Evolutionary conservation across 2,888 invertebrate species (phyloP).

Genomic region (Epirrita christyi): DNA sequence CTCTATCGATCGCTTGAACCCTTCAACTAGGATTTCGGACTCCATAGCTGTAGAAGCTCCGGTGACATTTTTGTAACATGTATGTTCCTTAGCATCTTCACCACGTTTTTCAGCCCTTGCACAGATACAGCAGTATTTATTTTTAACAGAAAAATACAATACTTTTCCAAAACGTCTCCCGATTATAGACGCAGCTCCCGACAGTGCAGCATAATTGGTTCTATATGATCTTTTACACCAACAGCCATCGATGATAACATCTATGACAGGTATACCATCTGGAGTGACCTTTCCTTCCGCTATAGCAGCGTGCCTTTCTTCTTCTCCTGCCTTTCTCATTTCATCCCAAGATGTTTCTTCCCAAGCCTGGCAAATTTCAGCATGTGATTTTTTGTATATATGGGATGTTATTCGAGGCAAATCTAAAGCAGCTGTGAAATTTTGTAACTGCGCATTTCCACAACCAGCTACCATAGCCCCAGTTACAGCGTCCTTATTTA

Average conservation of each 20-base stretch:
- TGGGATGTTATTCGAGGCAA: neutral
- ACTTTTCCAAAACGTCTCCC: neutral
- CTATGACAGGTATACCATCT: neutral
- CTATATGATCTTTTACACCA: neutral
- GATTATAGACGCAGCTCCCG: neutral
- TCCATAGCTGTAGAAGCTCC: constrained; percentile 10
- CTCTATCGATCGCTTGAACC: constrained; percentile 8
- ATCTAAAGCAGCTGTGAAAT: constrained; percentile 1
- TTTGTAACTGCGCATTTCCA: constrained; percentile 3
- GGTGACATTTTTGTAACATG: constrained; percentile 2
- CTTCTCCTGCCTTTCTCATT: constrained; percentile 7
- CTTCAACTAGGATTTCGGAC: constrained; percentile 3
- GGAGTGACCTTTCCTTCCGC: neutral
- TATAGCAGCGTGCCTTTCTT: neutral
- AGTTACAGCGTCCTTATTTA: constrained; percentile 5
- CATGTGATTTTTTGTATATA: neutral
- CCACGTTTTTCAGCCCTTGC: neutral
- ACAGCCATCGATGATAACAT: neutral
- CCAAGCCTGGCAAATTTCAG: constrained; percentile 1
- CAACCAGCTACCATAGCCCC: constrained; percentile 2
- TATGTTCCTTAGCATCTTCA: neutral
- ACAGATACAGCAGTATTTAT: constrained; percentile 6
- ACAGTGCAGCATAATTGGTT: neutral
- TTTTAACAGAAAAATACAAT: constrained; percentile 1
- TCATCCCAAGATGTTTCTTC: neutral